Percentiles rank a stretch among this genome's conserved stretches.
Evolutionary conservation across 2,888 invertebrate species (phyloP).

Genomic region (Furcula furcula): DNA sequence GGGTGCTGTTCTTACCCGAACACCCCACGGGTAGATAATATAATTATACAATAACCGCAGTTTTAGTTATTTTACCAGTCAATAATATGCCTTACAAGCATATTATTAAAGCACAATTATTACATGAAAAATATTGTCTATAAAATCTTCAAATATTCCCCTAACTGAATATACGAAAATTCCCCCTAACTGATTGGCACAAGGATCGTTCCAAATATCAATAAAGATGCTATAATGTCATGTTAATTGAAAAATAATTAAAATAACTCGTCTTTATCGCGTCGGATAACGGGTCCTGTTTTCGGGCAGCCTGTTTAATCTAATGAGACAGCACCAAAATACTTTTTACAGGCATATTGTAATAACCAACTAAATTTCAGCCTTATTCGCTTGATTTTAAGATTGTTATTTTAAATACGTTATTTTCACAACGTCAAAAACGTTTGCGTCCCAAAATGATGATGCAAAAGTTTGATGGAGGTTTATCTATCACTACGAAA

Average conservation of each 20-base stretch:
- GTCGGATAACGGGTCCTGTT: conserved; percentile 23
- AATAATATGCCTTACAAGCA: too few relatives aligned
- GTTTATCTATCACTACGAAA: conserved; percentile 23
- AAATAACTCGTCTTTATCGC: conserved; percentile 22
- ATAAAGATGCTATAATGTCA: conserved; percentile 6
- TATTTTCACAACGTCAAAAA: conserved; percentile 4
- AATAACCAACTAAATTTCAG: conserved; percentile 3
- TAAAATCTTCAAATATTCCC: too few relatives aligned
- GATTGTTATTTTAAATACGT: background rate
- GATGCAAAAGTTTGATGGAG: conserved; percentile 23
- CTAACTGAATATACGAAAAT: too few relatives aligned
- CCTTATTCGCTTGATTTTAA: background rate
- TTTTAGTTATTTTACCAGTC: too few relatives aligned
- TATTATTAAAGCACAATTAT: too few relatives aligned
- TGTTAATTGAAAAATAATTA: conserved; percentile 31
- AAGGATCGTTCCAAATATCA: conserved; percentile 6
- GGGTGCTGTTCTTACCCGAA: too few relatives aligned
- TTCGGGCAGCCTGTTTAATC: conserved; percentile 12
- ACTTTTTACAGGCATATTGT: background rate
- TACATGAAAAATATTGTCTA: too few relatives aligned
- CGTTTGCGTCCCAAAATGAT: conserved; percentile 15
- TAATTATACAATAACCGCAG: too few relatives aligned
- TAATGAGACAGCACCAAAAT: conserved; percentile 6
- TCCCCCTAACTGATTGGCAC: too few relatives aligned
- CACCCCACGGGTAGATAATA: too few relatives aligned